Conservation (phyloP, 2,113 vertebrate species). For the Helogale parvula region DNA sequence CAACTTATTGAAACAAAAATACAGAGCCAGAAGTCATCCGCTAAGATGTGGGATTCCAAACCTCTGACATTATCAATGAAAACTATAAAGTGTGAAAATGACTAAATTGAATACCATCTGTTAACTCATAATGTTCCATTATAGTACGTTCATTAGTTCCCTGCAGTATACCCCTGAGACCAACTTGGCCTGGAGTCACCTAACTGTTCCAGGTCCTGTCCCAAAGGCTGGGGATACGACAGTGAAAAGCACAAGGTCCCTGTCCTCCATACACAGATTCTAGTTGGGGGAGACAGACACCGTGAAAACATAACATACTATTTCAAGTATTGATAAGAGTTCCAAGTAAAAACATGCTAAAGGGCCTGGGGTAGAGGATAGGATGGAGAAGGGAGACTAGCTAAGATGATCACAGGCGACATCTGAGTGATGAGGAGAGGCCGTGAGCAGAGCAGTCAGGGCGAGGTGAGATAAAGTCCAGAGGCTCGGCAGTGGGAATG, state of each 20-base stretch:
- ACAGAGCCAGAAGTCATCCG: background rate
- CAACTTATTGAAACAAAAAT: slow-evolving; percentile 16
- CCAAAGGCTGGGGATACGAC: background rate
- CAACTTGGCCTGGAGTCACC: background rate
- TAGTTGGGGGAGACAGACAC: background rate
- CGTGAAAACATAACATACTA: background rate
- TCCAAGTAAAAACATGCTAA: background rate
- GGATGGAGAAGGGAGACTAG: background rate
- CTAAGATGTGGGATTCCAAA: slow-evolving; percentile 26
- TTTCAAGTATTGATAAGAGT: background rate
- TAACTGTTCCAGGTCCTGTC: slow-evolving; percentile 3
- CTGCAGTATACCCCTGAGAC: background rate
- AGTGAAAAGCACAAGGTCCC: background rate
- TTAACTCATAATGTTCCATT: background rate
- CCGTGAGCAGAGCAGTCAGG: background rate
- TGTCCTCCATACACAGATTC: background rate
- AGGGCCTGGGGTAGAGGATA: background rate
- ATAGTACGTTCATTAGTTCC: background rate
- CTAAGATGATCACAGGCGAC: background rate
- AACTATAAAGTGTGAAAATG: background rate
- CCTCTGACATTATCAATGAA: background rate
- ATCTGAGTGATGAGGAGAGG: background rate
- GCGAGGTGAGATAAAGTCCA: background rate
- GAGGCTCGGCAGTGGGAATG: background rate
- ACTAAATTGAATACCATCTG: background rate